A percentile compares a stretch with the other conserved stretches of the same genome.
Conservation (phyloP, 2,797 vertebrate species). For the Lepus townsendii region DNA sequence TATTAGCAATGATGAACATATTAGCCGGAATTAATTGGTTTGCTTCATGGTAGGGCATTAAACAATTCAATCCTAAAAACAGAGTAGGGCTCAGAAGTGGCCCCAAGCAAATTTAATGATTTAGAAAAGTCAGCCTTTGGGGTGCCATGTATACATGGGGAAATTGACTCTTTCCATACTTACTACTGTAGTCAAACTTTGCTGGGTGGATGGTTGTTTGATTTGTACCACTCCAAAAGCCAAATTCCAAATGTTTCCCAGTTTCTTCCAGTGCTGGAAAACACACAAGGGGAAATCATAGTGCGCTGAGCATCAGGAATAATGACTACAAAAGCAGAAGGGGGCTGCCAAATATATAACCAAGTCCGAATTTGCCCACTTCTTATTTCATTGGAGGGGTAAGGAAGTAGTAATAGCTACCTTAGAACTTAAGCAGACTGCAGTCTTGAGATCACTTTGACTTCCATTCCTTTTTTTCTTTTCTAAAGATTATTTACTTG, state of each 20-base stretch:
- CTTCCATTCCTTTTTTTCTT: conserved; percentile 28
- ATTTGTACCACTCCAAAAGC: not conserved
- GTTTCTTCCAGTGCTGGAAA: conserved; percentile 37
- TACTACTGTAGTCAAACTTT: conserved; percentile 10
- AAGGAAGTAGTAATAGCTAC: not conserved
- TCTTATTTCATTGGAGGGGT: conserved; percentile 33
- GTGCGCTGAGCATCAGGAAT: not conserved
- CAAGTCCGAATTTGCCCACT: conserved; percentile 13
- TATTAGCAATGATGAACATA: conserved; percentile 24
- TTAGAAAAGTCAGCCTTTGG: conserved; percentile 21
- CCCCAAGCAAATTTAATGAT: not conserved
- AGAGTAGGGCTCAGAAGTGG: not conserved
- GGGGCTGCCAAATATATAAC: not conserved
- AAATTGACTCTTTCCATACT: conserved; percentile 15
- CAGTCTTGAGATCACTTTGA: not conserved
- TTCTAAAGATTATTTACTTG: too few relatives aligned
- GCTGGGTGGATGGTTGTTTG: not conserved
- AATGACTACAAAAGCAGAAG: not conserved
- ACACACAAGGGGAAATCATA: not conserved
- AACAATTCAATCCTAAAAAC: conserved; percentile 47
- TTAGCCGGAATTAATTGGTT: not conserved
- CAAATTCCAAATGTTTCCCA: conserved; percentile 24
- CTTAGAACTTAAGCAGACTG: not conserved
- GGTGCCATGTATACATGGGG: not conserved
- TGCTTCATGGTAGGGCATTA: not conserved